These are phyloP conservation scores for Heliconius melpomene DNA, from an alignment of 1,140 invertebrate species.

Conservation along the genomic window DNA sequence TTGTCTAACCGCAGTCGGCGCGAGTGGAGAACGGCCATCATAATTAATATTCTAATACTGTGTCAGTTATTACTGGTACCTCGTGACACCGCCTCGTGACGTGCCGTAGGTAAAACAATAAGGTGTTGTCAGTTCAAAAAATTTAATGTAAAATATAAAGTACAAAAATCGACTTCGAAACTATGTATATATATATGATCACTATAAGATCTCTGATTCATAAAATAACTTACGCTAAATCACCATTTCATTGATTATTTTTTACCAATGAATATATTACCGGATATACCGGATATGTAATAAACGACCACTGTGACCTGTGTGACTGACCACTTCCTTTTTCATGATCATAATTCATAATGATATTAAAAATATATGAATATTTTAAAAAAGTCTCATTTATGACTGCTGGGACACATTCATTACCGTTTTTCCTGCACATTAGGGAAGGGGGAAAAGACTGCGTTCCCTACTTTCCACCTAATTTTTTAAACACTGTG, in stretches of 20 bases:
- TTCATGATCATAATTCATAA: background rate
- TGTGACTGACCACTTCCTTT: constrained; percentile 3
- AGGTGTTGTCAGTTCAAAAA: background rate
- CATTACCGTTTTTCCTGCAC: too few relatives aligned
- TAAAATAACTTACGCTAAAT: too few relatives aligned
- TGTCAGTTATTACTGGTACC: constrained; percentile 5
- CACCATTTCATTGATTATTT: background rate
- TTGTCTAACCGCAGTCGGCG: constrained; percentile 14
- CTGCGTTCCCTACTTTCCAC: too few relatives aligned
- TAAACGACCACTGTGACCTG: too few relatives aligned
- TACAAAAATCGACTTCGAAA: too few relatives aligned
- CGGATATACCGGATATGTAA: background rate
- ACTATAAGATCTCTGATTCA: too few relatives aligned
- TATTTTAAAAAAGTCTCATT: background rate
- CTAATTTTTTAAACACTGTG: too few relatives aligned
- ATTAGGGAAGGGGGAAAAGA: too few relatives aligned
- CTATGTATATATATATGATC: too few relatives aligned
- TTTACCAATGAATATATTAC: background rate
- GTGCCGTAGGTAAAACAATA: background rate
- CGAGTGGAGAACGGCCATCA: constrained; percentile 6
- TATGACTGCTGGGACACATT: background rate
- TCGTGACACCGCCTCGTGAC: constrained; percentile 14
- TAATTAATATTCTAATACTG: constrained; percentile 22
- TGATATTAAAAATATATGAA: background rate
- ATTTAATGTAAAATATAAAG: too few relatives aligned